Conservation (phyloP, 2,113 vertebrate genomes). For the Shinisaurus crocodilurus region DNA sequence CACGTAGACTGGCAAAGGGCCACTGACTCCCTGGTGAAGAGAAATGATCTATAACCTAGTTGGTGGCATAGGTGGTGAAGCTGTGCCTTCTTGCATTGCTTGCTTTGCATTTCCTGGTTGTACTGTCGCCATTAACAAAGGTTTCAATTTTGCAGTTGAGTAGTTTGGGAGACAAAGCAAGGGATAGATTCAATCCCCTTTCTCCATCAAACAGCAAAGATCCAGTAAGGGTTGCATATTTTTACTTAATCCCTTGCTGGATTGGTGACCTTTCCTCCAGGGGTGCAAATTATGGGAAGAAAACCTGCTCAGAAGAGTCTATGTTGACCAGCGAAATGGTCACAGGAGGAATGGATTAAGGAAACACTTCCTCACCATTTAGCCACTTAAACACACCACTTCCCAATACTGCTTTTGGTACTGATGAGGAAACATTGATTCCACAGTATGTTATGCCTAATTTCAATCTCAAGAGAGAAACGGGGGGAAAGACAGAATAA, state of each 20-base stretch:
- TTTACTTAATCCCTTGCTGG: not conserved
- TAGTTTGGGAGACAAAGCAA: not conserved
- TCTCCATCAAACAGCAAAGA: not conserved
- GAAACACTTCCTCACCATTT: not conserved
- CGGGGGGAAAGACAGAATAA: conserved; percentile 43
- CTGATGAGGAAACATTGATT: conserved; percentile 1
- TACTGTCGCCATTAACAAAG: not conserved
- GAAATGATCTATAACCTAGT: not conserved
- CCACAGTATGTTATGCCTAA: conserved; percentile 45
- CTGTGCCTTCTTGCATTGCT: not conserved
- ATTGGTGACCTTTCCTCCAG: not conserved
- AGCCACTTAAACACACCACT: not conserved
- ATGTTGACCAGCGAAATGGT: not conserved
- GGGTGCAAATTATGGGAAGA: not conserved
- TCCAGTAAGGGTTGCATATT: not conserved
- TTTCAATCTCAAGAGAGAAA: conserved; percentile 31
- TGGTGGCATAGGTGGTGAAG: not conserved
- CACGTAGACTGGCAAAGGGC: not conserved
- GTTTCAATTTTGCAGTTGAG: not conserved
- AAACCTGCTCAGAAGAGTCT: not conserved
- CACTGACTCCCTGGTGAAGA: not conserved
- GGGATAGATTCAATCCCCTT: not conserved
- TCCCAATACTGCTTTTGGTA: not conserved
- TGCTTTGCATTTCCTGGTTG: not conserved
- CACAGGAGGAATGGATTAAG: not conserved